Evolutionary conservation across 1,140 invertebrate species (phyloP), one percentile per base, ranked within the genome.

Genomic region (Listronotus bonariensis): DNA sequence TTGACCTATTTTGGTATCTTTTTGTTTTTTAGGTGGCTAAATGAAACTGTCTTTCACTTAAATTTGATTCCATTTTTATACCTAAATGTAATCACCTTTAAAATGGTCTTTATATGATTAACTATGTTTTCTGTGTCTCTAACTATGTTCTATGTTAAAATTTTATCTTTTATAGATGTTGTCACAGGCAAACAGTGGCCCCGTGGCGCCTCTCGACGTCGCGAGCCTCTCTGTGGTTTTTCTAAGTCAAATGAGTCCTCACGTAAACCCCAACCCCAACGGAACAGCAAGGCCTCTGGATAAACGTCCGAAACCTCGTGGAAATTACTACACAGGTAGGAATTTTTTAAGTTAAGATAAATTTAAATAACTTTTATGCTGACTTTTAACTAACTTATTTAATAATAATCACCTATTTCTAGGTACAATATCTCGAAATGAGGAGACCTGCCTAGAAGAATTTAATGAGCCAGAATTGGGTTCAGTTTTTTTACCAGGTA

Each of bases 281-380:
- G 87, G 76, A 64, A 64, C 52, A 76, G 75, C 76, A 83, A 80
- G 78, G 80, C 80, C 77, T 80, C 84, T 80, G 90, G n/a, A 91
- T 79, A 92, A 91, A 82, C 86, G 89, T 81, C 88, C 90, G 76
- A 85, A 84, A 80, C 82, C 88, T 80, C 85, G 89, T 79, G 85
- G 88, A 80, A 74, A 82, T 74, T 80, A 84, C 82, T 78, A 83
- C 82, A 45, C 67, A 45, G 77, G 74, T 73, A 31, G 11, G 34
- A 18, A 48, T 5, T 36, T 14, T 43, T 43, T 53, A 38, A n/a
- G 1, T 46, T n/a, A n/a, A n/a, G n/a, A n/a, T n/a, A n/a, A n/a
- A n/a, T n/a, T n/a, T n/a, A 9, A 45, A 14, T 10, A 7, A 6
- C 14, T 45, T 6, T 45, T 10, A n/a, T n/a, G n/a, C 20, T 26